These are phyloP conservation scores for Cydia fagiglandana DNA, from an alignment of 1,140 invertebrate species.

Conservation along the genomic window DNA sequence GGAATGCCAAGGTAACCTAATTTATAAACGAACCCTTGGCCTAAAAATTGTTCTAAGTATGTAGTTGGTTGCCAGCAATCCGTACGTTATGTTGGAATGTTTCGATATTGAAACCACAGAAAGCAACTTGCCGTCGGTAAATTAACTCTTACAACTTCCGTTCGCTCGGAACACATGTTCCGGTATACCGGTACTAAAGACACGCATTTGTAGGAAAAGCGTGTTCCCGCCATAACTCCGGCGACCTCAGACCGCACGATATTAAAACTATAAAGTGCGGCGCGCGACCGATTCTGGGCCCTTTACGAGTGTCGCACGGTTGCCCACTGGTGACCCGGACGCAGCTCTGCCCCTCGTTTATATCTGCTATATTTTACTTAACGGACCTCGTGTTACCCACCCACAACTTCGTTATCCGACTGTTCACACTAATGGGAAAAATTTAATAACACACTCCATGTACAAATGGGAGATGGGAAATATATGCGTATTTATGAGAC, in stretches of 20 bases:
- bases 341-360: slow-evolving; percentile 43
- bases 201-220: slow-evolving; percentile 61
- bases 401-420: slow-evolving; percentile 32
- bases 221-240: slow-evolving; percentile 60
- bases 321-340: slow-evolving; percentile 29
- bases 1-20: slow-evolving; percentile 5
- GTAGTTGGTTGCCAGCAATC: neutral
- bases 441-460: slow-evolving; percentile 51
- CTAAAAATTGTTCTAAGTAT: slow-evolving; percentile 37
- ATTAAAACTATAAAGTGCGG: slow-evolving; percentile 77
- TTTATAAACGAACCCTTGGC: slow-evolving; percentile 6
- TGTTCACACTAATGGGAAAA: slow-evolving; percentile 43
- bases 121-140: slow-evolving; percentile 38
- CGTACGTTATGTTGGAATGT: slow-evolving; percentile 33
- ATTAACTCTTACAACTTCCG: slow-evolving; percentile 44
- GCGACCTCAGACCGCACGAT: slow-evolving; percentile 62
- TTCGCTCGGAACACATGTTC: slow-evolving; percentile 48
- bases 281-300: slow-evolving; percentile 57
- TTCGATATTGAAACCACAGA: slow-evolving; percentile 42
- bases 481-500: slow-evolving; percentile 70
- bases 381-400: neutral
- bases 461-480: slow-evolving; percentile 65
- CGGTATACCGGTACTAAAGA: slow-evolving; percentile 40
- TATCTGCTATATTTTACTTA: slow-evolving; percentile 48
- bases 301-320: slow-evolving; percentile 50